A percentile compares a stretch with the other conserved stretches of the same genome.
These are phyloP conservation scores for Merops nubicus DNA, from an alignment of 2,113 vertebrate genomes.

Conservation along the genomic window DNA sequence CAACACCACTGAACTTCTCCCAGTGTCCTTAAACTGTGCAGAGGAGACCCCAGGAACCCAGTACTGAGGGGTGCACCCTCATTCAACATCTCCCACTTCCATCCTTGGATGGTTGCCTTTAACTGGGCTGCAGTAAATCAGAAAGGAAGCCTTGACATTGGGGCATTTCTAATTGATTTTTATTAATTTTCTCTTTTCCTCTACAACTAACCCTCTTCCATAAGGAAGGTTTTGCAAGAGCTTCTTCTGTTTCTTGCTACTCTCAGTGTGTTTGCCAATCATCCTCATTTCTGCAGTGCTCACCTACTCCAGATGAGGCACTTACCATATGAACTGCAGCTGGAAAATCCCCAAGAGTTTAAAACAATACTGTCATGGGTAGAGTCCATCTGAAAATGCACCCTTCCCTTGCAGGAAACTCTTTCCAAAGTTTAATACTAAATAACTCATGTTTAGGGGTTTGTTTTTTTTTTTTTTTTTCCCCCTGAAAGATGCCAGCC, in stretches of 20 bases:
- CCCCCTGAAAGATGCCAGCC: not conserved
- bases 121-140: not conserved
- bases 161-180: not conserved
- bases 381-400: not conserved
- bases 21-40: not conserved
- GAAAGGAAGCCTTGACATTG: not conserved
- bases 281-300: not conserved
- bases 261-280: not conserved
- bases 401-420: not conserved
- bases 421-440: not conserved
- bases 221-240: not conserved
- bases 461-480: not conserved
- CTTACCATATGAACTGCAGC: not conserved
- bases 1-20: not conserved
- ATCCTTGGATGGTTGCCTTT: not conserved
- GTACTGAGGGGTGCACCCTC: accelerated
- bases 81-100: not conserved
- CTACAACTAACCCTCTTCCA: not conserved
- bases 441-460: accelerated
- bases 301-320: not conserved
- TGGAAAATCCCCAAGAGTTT: not conserved
- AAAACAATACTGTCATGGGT: not conserved
- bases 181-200: not conserved
- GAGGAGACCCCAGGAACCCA: not conserved
- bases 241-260: not conserved